Evolutionary conservation across 2,888 invertebrate species (phyloP), one percentile per base, ranked within the genome.

Genomic region (Gisinianus flammeolus): DNA sequence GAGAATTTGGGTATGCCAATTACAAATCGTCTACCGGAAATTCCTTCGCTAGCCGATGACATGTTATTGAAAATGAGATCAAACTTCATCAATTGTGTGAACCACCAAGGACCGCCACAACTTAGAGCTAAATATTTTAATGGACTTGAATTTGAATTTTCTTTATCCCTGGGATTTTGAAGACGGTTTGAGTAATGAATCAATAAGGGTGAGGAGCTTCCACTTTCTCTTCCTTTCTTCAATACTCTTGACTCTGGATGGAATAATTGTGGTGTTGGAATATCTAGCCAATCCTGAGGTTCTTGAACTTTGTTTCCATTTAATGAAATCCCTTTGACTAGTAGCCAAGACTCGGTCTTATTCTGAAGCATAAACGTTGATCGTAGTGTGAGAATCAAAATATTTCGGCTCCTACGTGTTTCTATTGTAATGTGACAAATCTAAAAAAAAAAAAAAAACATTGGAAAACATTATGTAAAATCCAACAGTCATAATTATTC

Each of bases 351-450:
- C 0, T 79, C 58, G 10, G 81, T 82, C 58, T 81, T 76, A 72
- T 85, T 85, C 26, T 80, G 80, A 12, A 85, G 78, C 19, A 79
- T 81, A 73, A 84, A 84, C 0, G 85, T 83, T 2, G 86, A 84
- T 10, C 85, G 83, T 16, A 85, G 75, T 1, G 82, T 80, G 4
- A 86, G 35, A 6, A 85, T 77, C 19, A 85, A 54, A 16, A 86
- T 85, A 30, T 82, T 83, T 56, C 85, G 81, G 19, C 78, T 77
- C 33, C 83, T 72, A 72, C 80, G 78, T 8, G 85, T 82, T 69
- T 83, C 83, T 26, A 85, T 62, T 16, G 85, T 85, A 3, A 85
- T 69, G 56, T 82, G 80, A 31, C 80, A 80, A 12, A 82, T 70
- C 80, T 82, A 28, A 74, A 62, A 1, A 28, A 56, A 22, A 6